Conservation (phyloP, 1,140 invertebrate species). For the Zaprionus taronus region DNA sequence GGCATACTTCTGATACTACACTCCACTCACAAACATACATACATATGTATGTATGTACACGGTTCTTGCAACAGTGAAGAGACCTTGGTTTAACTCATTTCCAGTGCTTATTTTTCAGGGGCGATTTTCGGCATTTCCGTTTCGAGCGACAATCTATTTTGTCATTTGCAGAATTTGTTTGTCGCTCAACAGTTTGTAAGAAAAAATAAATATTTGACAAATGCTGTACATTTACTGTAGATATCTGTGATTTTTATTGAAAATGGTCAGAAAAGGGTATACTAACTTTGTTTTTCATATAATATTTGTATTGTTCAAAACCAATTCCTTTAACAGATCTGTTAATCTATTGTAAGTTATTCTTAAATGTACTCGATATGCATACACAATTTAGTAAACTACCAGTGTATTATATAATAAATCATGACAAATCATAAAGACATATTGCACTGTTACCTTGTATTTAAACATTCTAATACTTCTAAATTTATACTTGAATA, state of each 20-base stretch:
- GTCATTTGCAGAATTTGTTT: constrained; percentile 65
- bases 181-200: constrained; percentile 55
- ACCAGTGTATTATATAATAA: neutral
- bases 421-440: neutral
- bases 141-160: constrained; percentile 63
- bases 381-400: neutral
- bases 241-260: neutral
- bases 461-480: neutral
- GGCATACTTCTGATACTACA: constrained; percentile 23
- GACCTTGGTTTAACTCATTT: constrained; percentile 41
- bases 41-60: neutral
- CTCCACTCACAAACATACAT: neutral
- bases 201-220: constrained; percentile 54
- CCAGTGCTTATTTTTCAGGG: constrained; percentile 19
- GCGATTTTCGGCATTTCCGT: constrained; percentile 44
- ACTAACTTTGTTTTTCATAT: neutral
- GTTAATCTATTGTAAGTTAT: neutral
- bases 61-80: constrained; percentile 14
- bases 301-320: neutral
- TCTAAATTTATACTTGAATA: neutral
- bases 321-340: neutral
- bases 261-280: neutral
- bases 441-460: neutral
- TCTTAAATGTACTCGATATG: neutral
- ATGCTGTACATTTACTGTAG: constrained; percentile 49